phyloP scores from a whole-genome alignment of 2,888 invertebrate species.

The Brachypterus glaber region DNA sequence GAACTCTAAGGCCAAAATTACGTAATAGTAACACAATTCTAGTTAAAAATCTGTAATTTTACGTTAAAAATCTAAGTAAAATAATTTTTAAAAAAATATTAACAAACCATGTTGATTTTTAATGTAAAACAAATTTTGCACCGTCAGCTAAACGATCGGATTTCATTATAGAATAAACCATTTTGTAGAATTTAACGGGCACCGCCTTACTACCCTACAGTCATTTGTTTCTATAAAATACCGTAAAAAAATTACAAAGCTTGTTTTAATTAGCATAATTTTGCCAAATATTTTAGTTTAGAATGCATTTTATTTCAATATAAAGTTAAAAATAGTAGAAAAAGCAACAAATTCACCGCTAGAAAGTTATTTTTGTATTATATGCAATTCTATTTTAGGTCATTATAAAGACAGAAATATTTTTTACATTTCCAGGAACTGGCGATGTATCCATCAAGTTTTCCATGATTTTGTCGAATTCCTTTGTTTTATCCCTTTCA shows the following conservation, averaged over 20 bases:
- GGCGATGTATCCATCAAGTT: constrained; percentile 25
- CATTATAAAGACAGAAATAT: constrained; percentile 16
- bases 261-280: not conserved
- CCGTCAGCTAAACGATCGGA: too few relatives aligned
- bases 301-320: too few relatives aligned
- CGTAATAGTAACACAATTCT: too few relatives aligned
- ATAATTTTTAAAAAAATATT: too few relatives aligned
- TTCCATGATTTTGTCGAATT: constrained; percentile 20
- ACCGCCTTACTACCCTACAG: not conserved
- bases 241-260: not conserved
- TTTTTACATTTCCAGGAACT: constrained; percentile 22
- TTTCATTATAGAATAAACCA: too few relatives aligned
- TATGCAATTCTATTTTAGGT: constrained; percentile 17
- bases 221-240: not conserved
- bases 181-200: not conserved
- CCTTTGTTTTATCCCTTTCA: constrained; percentile 12
- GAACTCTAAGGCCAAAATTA: too few relatives aligned
- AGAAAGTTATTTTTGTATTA: constrained; percentile 22
- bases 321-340: too few relatives aligned
- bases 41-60: too few relatives aligned
- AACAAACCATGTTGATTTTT: too few relatives aligned
- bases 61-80: too few relatives aligned
- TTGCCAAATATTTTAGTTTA: not conserved
- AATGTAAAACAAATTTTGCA: too few relatives aligned
- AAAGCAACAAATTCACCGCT: constrained; percentile 15